These are phyloP conservation scores for Spermophilus dauricus DNA, from an alignment of 2,113 vertebrate species.

Conservation along the genomic window DNA sequence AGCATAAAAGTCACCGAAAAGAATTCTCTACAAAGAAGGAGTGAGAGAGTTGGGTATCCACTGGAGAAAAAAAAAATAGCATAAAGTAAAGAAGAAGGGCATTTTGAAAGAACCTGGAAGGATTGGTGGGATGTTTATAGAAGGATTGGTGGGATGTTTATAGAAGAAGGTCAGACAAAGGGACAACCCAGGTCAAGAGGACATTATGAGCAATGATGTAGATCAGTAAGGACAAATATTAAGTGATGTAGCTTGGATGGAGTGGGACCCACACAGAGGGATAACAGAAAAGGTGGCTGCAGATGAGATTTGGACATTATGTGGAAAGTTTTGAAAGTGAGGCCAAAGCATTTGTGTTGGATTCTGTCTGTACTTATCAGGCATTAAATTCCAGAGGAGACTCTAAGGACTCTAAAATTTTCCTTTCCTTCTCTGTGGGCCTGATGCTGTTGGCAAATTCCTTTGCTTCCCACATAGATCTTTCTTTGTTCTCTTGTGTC, in stretches of 20 bases:
- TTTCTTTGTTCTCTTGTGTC: background rate
- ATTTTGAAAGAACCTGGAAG: conserved; percentile 15
- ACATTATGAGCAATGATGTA: background rate
- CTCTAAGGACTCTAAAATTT: background rate
- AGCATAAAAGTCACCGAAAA: background rate
- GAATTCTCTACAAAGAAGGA: background rate
- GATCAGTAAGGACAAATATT: background rate
- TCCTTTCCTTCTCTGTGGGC: background rate
- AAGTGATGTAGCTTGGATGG: background rate
- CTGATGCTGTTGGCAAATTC: background rate
- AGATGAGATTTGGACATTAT: background rate
- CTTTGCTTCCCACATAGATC: background rate
- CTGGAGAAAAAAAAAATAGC: background rate
- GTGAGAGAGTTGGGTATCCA: background rate
- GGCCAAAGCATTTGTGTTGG: background rate
- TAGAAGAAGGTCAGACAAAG: background rate
- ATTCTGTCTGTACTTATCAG: background rate
- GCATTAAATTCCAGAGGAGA: background rate
- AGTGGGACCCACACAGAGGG: background rate
- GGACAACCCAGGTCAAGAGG: background rate
- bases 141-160: background rate
- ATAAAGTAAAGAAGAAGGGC: background rate
- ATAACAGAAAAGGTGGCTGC: background rate
- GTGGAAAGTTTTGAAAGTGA: background rate
- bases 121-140: background rate